Conservation (phyloP, 2,113 vertebrate genomes). For the Saguinus midas region DNA sequence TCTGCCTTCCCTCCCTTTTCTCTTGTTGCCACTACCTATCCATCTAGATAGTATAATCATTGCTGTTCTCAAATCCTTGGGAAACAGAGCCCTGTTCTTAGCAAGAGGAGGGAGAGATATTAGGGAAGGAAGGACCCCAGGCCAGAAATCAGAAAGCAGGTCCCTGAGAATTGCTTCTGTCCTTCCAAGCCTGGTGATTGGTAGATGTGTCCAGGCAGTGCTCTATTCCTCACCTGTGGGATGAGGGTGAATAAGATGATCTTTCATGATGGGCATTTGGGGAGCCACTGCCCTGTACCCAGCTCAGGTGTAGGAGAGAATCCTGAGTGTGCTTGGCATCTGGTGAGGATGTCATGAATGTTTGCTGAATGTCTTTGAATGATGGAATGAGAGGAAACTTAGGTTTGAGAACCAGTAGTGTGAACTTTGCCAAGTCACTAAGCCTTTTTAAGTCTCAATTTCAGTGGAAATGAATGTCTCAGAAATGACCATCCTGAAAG, state of each 20-base stretch:
- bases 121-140: background rate
- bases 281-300: accelerated
- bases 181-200: background rate
- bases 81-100: background rate
- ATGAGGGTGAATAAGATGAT: background rate
- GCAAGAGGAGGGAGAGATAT: background rate
- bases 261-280: background rate
- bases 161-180: background rate
- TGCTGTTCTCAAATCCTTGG: background rate
- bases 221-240: background rate
- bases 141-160: background rate
- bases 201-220: background rate
- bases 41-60: background rate
- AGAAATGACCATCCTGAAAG: background rate
- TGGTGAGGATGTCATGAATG: background rate
- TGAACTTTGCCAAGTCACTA: background rate
- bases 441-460: background rate
- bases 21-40: background rate
- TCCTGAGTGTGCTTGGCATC: background rate
- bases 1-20: background rate
- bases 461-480: background rate
- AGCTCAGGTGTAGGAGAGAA: background rate
- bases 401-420: background rate
- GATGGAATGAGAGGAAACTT: background rate
- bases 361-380: background rate